Evolutionary conservation across 2,113 vertebrate species (phyloP), one percentile per base, ranked within the genome.

Genomic region (Odontesthes bonariensis): DNA sequence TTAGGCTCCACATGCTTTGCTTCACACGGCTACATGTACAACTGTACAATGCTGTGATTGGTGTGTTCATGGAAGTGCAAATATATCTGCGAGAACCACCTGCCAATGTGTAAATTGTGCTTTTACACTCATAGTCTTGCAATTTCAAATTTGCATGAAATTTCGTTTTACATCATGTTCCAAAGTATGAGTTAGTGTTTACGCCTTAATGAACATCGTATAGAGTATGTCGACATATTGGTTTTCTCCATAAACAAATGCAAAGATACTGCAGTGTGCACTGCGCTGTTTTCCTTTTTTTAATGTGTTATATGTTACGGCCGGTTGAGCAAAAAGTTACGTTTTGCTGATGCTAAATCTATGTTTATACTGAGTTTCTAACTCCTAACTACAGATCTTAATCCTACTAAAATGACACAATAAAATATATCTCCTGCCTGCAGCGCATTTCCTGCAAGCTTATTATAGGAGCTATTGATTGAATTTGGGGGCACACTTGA

Each of bases 391-490:
- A 20, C 12, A 82, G 57, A 77, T 75, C 67, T 79, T 69, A 77
- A 84, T 73, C 17, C 38, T 17, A 27, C 44, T 73, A 23, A 67
- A 68, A 85, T 70, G 60, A 82, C 68, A 46, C 52, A 79, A 49
- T 83, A 68, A 86, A 83, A 84, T 58, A 46, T 51, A 54, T 77
- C 69, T 81, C n/a, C 44, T 58, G 74, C 64, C 64, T 66, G 68
- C 74, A 77, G 73, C 56, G 60, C 64, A 75, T 86, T 88, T 86
- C 75, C 86, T 69, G 67, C 75, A 78, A 75, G 79, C 71, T 63
- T 61, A 76, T 75, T 65, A 54, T 82, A 78, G 77, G 44, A 66
- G 82, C 69, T 79, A 84, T 86, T 87, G 84, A 91, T 81, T 88
- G 35, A 62, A 84, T 86, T 63, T 69, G 19, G 55, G 69, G 38